A percentile compares a stretch with the other conserved stretches of the same genome.
phyloP scores from a whole-genome alignment of 2,113 vertebrate genomes.

The Pterophyllum scalare region DNA sequence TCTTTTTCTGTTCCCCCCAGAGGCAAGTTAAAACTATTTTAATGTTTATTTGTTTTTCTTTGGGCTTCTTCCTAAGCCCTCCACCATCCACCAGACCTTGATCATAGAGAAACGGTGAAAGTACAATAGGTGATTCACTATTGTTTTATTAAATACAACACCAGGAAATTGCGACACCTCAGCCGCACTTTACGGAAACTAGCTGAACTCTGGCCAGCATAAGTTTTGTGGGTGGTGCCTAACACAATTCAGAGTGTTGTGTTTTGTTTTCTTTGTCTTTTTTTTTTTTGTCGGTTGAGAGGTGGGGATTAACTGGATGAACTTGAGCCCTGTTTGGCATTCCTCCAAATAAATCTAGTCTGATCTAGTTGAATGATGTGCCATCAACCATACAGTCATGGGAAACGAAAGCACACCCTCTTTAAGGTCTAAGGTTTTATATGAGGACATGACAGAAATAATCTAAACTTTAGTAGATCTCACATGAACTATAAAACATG shows the following conservation, averaged over 20 bases:
- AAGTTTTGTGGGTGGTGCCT: neutral
- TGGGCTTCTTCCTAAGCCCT: neutral
- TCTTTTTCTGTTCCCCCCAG: neutral
- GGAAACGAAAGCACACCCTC: neutral
- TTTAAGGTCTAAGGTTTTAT: neutral
- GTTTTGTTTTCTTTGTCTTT: neutral
- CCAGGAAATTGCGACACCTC: slow-evolving; percentile 23
- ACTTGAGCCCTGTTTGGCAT: slow-evolving; percentile 28
- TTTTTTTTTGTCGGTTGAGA: neutral
- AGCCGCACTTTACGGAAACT: slow-evolving; percentile 1
- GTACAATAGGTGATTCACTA: slow-evolving; percentile 20
- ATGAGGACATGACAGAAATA: neutral
- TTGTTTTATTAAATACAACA: slow-evolving; percentile 37
- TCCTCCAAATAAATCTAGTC: slow-evolving; percentile 15
- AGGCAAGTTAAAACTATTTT: slow-evolving; percentile 22
- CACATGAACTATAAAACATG: neutral
- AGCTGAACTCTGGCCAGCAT: slow-evolving; percentile 2
- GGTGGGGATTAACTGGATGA: slow-evolving; percentile 42
- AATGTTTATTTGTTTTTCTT: slow-evolving; percentile 17
- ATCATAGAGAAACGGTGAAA: slow-evolving; percentile 14
- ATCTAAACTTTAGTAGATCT: neutral
- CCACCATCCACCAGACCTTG: neutral
- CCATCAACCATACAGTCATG: neutral
- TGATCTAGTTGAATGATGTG: slow-evolving; percentile 18
- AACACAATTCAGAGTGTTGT: slow-evolving; percentile 10